Evolutionary conservation across 1,140 invertebrate genomes (phyloP).

Genomic region (Ylistrum balloti): DNA sequence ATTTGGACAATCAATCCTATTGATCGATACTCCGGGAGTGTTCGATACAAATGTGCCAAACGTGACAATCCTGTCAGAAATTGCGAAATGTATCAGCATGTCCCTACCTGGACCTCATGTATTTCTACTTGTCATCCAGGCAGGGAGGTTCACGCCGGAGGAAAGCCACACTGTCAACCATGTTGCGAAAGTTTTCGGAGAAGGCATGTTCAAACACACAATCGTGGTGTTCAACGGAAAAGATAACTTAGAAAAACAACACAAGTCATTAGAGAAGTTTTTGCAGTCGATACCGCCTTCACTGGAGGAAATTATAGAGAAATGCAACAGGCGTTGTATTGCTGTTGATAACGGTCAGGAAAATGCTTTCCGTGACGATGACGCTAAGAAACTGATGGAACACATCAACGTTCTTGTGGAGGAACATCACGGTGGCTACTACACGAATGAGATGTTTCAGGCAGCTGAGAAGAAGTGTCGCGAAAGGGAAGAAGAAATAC

Average conservation of each 20-base stretch:
- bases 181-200: conserved; percentile 38
- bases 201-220: background rate
- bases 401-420: background rate
- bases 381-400: background rate
- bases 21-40: conserved; percentile 57
- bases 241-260: background rate
- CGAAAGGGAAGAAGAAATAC: background rate
- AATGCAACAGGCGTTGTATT: conserved; percentile 1
- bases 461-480: background rate
- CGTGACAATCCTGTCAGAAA: background rate
- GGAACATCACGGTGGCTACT: background rate
- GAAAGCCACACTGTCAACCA: conserved; percentile 33
- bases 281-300: background rate
- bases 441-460: conserved; percentile 46
- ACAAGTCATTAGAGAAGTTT: background rate
- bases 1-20: background rate
- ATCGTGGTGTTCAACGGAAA: conserved; percentile 1
- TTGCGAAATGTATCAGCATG: conserved; percentile 36
- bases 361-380: background rate
- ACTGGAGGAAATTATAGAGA: background rate
- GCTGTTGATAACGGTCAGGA: conserved; percentile 3
- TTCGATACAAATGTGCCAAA: conserved; percentile 52
- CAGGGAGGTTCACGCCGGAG: conserved; percentile 41
- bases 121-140: conserved; percentile 15
- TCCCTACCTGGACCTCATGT: conserved; percentile 47